Percentiles rank a stretch among this genome's conserved stretches.
Evolutionary conservation across 2,888 invertebrate species (phyloP).

Genomic region (Rugalucina vietnamica): DNA sequence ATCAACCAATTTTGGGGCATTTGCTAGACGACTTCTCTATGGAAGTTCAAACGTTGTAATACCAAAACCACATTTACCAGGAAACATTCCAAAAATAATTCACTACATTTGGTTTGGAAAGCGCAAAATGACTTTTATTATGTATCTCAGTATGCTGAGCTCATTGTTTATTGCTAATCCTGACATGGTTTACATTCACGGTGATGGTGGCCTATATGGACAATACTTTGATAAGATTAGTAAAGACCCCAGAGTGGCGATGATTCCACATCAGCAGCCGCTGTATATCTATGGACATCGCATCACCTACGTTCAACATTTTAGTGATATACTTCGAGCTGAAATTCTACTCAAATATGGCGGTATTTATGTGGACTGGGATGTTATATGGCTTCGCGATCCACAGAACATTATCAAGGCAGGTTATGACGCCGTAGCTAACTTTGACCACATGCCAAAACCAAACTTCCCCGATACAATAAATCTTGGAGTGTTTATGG

Average conservation of each 20-base stretch:
- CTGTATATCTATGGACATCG: constrained; percentile 57
- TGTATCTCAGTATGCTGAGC: constrained; percentile 76
- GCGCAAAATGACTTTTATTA: constrained; percentile 69
- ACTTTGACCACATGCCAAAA: constrained; percentile 72
- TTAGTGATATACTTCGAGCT: constrained; percentile 77
- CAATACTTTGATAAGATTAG: constrained; percentile 73
- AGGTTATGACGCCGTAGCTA: constrained; percentile 75
- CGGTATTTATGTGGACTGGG: constrained; percentile 80
- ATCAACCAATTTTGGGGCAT: constrained; percentile 64
- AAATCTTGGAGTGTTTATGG: constrained; percentile 72
- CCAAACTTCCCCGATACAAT: constrained; percentile 69
- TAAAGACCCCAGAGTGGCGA: constrained; percentile 53
- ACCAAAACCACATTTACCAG: constrained; percentile 34
- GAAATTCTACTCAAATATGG: constrained; percentile 79
- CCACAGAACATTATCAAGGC: constrained; percentile 66
- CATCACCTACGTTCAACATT: constrained; percentile 69
- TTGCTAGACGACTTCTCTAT: constrained; percentile 65
- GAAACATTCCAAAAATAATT: constrained; percentile 75
- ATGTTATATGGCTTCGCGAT: constrained; percentile 79
- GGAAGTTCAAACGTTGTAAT: constrained; percentile 56
- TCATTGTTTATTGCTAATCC: constrained; percentile 75
- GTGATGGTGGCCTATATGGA: constrained; percentile 73
- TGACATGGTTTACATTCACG: constrained; percentile 78
- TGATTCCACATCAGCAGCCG: constrained; percentile 61
- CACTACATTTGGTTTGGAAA: constrained; percentile 80